Base-by-base conservation (phyloP, 2,888 invertebrate species). In the Augiades crinisus region DNA sequence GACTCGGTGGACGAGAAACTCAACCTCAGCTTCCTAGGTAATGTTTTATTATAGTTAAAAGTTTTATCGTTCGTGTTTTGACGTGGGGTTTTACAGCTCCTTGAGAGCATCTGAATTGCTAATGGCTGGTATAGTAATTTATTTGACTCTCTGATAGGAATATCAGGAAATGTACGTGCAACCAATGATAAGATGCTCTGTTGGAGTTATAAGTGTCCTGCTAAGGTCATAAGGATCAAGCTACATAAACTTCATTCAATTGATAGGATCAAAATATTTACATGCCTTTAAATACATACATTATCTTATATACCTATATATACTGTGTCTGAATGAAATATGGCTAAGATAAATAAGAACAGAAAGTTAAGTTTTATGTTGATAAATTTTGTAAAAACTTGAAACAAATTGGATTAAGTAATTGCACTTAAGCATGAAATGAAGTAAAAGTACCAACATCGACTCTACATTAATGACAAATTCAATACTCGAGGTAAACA, bases 1-100 rank as follows among this genome's bases (percentile, higher is more conserved):
- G 84, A 87, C 64, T 85, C 87, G 56, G 82, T 81, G 69, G 86
- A 86, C 71, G 87, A 78, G 59, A 88, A 88, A 67, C 76, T 81
- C 56, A 88, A 83, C 68, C 85, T 89, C 75, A 89, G 89, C 76
- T 89, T 88, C 80, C 79, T 88, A 89, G 89, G 89, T 88, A 64
- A 80, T 38, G 40, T 53, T 49, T 56, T 47, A 43, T 40, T 40
- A 13, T 27, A 40, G 27, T 43, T 47, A 43, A 13, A 37, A 34
- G 43, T 55, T 47, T 51, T 47, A 27, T 43, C 41, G 41, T 41
- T 24, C 14, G 7, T 41, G 24, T 54, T 51, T 51, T 46, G 40
- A 33, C 31, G 24, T 51, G 36, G 34, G n/a, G 24, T 24, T 51
- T 40, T 13, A 41, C 17, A 22, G 44, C 24, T 34, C 45, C 30